These are phyloP conservation scores for Noctua pronuba DNA, from an alignment of 2,888 invertebrate species.

Conservation along the genomic window DNA sequence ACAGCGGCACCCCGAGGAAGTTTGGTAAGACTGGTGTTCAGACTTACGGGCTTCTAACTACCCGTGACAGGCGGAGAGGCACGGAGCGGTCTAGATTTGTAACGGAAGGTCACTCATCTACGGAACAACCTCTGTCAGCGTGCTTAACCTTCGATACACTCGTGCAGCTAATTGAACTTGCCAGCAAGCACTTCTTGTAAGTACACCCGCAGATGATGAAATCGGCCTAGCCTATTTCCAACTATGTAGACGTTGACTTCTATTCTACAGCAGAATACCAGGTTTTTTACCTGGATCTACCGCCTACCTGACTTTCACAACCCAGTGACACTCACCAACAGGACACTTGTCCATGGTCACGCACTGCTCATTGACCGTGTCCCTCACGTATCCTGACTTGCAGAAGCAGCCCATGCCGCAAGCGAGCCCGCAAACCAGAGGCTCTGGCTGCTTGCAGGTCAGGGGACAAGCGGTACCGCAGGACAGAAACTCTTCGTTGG, in stretches of 20 bases:
- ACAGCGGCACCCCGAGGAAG: neutral
- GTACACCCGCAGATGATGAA: no score
- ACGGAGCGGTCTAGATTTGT: neutral
- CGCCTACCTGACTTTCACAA: neutral
- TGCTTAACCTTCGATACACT: no score
- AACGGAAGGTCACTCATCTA: neutral
- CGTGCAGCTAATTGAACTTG: no score
- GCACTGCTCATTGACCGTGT: slow-evolving; percentile 79
- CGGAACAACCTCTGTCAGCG: neutral
- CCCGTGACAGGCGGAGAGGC: neutral
- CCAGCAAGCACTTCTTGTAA: no score
- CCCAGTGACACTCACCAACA: slow-evolving; percentile 73
- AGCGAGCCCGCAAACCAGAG: slow-evolving; percentile 76
- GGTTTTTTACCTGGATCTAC: no score
- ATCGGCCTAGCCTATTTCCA: no score
- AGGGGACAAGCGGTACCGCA: slow-evolving; percentile 83
- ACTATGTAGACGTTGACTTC: no score
- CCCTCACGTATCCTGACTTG: slow-evolving; percentile 81
- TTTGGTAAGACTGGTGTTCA: neutral
- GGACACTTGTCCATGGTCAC: slow-evolving; percentile 83
- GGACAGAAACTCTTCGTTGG: slow-evolving; percentile 83
- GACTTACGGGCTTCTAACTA: neutral
- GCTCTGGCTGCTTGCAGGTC: slow-evolving; percentile 81
- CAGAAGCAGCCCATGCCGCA: slow-evolving; percentile 88
- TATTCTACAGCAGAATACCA: no score